These are phyloP conservation scores for Cantharis nigra DNA, from an alignment of 2,888 invertebrate species.

Conservation along the genomic window DNA sequence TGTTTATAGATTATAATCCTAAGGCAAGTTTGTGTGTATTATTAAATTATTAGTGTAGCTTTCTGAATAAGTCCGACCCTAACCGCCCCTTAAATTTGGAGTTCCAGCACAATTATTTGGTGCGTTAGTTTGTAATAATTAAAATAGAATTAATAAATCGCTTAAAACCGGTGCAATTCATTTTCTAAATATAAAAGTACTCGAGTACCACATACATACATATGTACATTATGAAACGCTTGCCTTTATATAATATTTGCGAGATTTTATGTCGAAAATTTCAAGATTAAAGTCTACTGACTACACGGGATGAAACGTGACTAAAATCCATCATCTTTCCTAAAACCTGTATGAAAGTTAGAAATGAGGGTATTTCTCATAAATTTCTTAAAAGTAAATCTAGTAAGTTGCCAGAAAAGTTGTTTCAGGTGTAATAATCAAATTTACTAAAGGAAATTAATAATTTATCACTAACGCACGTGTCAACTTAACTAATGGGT, in stretches of 20 bases:
- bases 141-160: neutral
- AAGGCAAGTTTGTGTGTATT: neutral
- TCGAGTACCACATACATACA: neutral
- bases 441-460: neutral
- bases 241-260: neutral
- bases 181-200: neutral
- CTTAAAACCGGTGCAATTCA: neutral
- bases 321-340: constrained; percentile 5
- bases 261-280: neutral
- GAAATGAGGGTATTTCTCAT: neutral
- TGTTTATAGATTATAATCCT: neutral
- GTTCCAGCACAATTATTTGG: neutral
- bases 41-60: neutral
- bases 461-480: neutral
- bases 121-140: neutral
- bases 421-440: neutral
- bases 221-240: neutral
- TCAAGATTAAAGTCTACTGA: constrained; percentile 7
- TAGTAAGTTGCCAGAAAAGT: neutral
- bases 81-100: neutral
- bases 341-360: constrained; percentile 5
- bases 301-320: constrained; percentile 8
- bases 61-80: neutral
- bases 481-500: neutral
- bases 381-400: constrained; percentile 1